These are phyloP conservation scores for Styela plicata DNA, from an alignment of 23 tunicate genomes.

Conservation along the genomic window DNA sequence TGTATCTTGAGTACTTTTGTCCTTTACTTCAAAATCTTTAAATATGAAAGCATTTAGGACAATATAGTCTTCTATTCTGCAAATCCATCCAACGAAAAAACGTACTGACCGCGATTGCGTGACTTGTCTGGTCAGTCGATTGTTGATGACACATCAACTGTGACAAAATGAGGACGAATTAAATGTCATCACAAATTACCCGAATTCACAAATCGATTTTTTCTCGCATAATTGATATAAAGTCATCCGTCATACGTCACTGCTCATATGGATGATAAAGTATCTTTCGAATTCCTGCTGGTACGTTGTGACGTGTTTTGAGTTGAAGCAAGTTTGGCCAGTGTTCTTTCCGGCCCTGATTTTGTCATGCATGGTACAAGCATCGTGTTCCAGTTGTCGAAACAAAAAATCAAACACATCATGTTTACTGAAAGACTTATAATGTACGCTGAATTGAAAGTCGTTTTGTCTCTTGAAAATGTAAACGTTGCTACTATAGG, in stretches of 20 bases:
- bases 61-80: too few species aligned
- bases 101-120: too few species aligned
- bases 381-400: conserved; percentile 58
- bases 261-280: not conserved
- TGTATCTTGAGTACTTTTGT: too few species aligned
- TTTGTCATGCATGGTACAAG: conserved; percentile 34
- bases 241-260: too few species aligned
- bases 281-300: not conserved
- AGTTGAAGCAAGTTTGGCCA: not conserved
- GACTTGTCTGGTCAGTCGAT: not conserved
- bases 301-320: not conserved
- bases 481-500: not conserved
- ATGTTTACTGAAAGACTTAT: conserved; percentile 37
- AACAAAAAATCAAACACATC: conserved; percentile 39
- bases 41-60: too few species aligned
- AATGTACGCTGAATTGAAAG: not conserved
- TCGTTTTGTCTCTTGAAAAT: not conserved
- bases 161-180: not conserved
- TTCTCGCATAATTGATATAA: too few species aligned
- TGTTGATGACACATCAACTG: not conserved
- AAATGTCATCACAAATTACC: not conserved
- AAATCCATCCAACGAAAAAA: too few species aligned
- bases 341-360: not conserved
- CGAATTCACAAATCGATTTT: not conserved
- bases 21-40: too few species aligned